Evolutionary conservation across 2,888 invertebrate species (phyloP), one percentile per base, ranked within the genome.

Genomic region (Galerucella nymphaeae): DNA sequence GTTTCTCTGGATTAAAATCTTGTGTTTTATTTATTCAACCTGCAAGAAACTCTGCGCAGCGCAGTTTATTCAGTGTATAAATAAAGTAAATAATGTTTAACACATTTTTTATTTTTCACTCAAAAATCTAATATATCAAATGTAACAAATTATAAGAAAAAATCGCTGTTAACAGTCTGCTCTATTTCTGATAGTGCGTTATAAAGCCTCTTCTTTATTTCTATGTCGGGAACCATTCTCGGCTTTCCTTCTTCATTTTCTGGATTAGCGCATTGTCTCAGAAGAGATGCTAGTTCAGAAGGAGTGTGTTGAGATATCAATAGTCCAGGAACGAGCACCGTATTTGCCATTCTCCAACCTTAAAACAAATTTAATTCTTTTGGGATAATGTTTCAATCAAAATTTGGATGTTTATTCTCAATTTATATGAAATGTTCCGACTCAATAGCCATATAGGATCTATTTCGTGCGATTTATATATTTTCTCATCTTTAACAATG

Each of bases 181-280:
- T 87, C 86, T 80, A 89, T 87, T 79, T 90, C 89, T 41, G 85
- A 86, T 66, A 91, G 82, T 76, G 89, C 87, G 78, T 88, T 88
- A 77, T 89, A 88, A 50, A 91, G 83, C 71, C 89, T 86, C 71
- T 87, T 87, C 75, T 87, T 88, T 14, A 89, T 82, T 64, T 88
- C 87, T 30, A 87, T 86, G 45, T 88, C 83, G 2, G 89, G 88
- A 13, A 87, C 85, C 14, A 86, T 87, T 69, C 90, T 85, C 0
- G 89, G 87, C 61, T 86, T 85, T 68, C 88, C 88, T 4, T 83
- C 77, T 75, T 89, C 89, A 20, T 84, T 83, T 16, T 83, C 85
- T 16, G 90, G 90, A 83, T 90, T 90, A 0, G 91, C 90, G 80
- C 91, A 91, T 75, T 89, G 88, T 75, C 91, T 86, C 48, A 91